phyloP scores from a whole-genome alignment of 2,113 vertebrate genomes.

The Labeo catla region DNA sequence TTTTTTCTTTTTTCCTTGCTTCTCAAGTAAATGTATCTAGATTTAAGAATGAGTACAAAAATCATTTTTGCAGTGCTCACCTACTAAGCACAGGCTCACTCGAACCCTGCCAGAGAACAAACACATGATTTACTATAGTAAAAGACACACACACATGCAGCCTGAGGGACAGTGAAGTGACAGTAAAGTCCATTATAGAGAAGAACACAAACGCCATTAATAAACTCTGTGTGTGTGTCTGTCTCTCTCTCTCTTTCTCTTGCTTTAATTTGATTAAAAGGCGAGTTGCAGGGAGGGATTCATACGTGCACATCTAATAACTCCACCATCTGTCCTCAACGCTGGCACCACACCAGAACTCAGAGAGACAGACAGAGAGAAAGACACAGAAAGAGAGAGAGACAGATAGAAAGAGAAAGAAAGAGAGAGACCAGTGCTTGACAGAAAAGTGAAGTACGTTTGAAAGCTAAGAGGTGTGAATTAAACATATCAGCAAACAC shows the following conservation, averaged over 20 bases:
- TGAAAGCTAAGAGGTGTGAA: background rate
- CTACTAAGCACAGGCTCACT: slow-evolving; percentile 27
- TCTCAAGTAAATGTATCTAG: too few relatives aligned
- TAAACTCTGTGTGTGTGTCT: slow-evolving; percentile 77
- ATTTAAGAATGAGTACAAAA: too few relatives aligned
- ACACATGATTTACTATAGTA: slow-evolving; percentile 52
- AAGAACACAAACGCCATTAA: slow-evolving; percentile 84
- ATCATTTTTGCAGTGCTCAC: too few relatives aligned
- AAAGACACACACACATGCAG: slow-evolving; percentile 64
- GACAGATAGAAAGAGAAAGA: background rate
- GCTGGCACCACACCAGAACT: slow-evolving; percentile 86
- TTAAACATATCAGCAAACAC: background rate
- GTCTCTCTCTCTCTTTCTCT: slow-evolving; percentile 74
- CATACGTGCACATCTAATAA: slow-evolving; percentile 98
- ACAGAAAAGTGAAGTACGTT: background rate
- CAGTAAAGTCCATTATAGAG: slow-evolving; percentile 79
- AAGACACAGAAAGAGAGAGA: slow-evolving; percentile 10
- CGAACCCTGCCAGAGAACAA: background rate
- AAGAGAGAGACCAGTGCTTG: slow-evolving; percentile 8
- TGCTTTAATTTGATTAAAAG: slow-evolving; percentile 98
- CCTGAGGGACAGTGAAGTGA: slow-evolving; percentile 78
- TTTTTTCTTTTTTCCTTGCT: too few relatives aligned
- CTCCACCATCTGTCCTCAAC: slow-evolving; percentile 94
- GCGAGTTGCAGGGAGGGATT: slow-evolving; percentile 95
- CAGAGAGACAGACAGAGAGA: slow-evolving; percentile 31